Percentiles rank a stretch among this genome's conserved stretches.
phyloP scores from a whole-genome alignment of 2,113 vertebrate genomes.

The Loxodonta africana region DNA sequence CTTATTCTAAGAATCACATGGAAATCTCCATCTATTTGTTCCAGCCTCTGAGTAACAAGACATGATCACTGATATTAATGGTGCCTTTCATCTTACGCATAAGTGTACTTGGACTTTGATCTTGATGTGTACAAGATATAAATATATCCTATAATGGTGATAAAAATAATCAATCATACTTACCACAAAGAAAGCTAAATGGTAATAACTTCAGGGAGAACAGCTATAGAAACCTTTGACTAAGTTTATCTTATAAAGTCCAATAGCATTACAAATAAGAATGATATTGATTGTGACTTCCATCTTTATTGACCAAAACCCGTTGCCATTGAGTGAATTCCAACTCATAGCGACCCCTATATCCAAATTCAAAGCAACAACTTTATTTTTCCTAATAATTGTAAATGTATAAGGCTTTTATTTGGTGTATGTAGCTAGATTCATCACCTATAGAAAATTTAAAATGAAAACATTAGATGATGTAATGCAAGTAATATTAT shows the following conservation, averaged over 20 bases:
- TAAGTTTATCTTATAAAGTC: neutral
- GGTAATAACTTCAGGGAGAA: neutral
- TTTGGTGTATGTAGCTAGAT: neutral
- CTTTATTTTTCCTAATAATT: conserved; percentile 28
- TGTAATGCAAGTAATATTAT: neutral
- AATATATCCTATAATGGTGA: neutral
- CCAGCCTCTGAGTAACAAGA: neutral
- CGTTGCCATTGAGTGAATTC: too few species aligned
- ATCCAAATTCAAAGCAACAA: conserved; percentile 44
- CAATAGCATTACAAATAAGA: neutral
- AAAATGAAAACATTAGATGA: neutral
- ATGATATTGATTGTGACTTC: neutral
- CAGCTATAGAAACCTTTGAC: neutral
- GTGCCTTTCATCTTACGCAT: neutral
- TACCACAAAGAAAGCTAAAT: neutral
- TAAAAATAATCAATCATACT: conserved; percentile 8
- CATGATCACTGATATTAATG: neutral
- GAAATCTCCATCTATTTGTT: conserved; percentile 12
- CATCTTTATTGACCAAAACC: neutral
- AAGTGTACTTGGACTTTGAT: neutral
- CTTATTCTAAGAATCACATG: neutral
- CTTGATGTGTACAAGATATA: neutral
- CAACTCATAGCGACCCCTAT: too few species aligned
- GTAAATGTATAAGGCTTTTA: neutral
- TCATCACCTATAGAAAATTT: neutral